These are phyloP conservation scores for Notamacropus eugenii DNA, from an alignment of 2,797 vertebrate genomes.

Conservation along the genomic window DNA sequence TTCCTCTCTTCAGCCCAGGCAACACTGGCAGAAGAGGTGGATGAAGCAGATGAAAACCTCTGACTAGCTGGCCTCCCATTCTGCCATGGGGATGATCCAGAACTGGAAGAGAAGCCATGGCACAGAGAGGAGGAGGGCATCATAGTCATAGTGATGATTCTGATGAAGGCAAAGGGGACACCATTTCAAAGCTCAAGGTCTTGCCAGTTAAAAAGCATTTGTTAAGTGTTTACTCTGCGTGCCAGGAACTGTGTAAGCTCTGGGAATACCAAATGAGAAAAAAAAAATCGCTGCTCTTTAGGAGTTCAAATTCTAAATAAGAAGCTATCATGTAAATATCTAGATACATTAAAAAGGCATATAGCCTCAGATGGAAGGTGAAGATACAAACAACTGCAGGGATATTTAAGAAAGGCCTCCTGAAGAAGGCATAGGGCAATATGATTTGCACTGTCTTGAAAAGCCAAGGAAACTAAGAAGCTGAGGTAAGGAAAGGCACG, in stretches of 20 bases:
- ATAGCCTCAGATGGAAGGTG: not conserved
- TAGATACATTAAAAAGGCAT: not conserved
- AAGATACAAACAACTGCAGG: not conserved
- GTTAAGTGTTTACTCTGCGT: not conserved
- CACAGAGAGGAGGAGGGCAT: constrained; percentile 16
- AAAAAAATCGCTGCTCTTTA: not conserved
- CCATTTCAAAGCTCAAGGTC: not conserved
- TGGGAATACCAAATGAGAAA: not conserved
- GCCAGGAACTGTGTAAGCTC: not conserved
- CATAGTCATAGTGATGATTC: constrained; percentile 59
- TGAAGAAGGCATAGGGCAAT: not conserved
- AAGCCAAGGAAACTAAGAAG: not conserved
- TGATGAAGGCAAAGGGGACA: not conserved
- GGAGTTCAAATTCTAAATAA: not conserved
- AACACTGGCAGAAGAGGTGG: constrained; percentile 32
- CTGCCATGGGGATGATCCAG: constrained; percentile 45
- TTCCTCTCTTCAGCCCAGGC: constrained; percentile 16
- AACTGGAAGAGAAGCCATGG: constrained; percentile 51
- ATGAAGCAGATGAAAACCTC: constrained; percentile 1
- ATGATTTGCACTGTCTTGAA: not conserved
- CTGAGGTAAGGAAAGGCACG: not conserved
- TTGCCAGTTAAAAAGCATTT: not conserved
- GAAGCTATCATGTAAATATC: not conserved
- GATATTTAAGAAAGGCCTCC: not conserved
- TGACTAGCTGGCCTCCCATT: not conserved